Base-by-base conservation (phyloP, 1,140 invertebrate species). In the Coboldia fuscipes region DNA sequence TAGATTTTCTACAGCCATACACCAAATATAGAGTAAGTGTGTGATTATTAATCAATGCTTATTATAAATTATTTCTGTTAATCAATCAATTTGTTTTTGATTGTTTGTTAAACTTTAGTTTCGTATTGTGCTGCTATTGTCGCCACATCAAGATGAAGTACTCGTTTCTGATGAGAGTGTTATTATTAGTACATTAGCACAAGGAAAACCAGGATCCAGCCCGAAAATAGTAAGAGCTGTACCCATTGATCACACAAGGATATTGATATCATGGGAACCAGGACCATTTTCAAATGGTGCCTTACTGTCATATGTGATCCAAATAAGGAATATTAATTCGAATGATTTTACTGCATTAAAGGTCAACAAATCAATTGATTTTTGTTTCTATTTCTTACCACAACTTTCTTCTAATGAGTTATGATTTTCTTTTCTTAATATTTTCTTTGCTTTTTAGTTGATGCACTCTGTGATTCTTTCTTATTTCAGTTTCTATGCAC, bases 241-340 rank as follows among this genome's bases (percentile, higher is more conserved):
- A 19, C 72, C 82, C 1, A 66, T 86, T 21, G 82, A 88, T 49
- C 68, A 76, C n/a, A 72, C 68, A 38, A 68, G 82, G 39, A 72
- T 92, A 18, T 80, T 78, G 35, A 66, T 92, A 10, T 78, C 74
- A 41, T 93, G 86, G 86, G 69, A 75, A 52, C 74, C 81, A 4
- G 86, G 86, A 10, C 64, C 68, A 9, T 86, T 82, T 47, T 74
- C 76, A 16, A 89, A 89, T 54, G 85, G 83, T 34, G 81, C 78
- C 37, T 61, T 93, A 40, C 67, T 86, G 29, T 81, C 80, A 28
- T 90, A 88, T 60, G 71, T 77, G 32, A 57, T 88, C 29, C 65
- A 73, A 43, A 62, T 79, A 60, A 62, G 27, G 65, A 70, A 40
- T 58, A 58, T 19, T 54, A 61, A 26, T 58, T 59, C 6, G 63